These are phyloP conservation scores for Zoroaster sp. DNA, from an alignment of 53 echinoderm and acorn worm genomes.

Conservation along the genomic window DNA sequence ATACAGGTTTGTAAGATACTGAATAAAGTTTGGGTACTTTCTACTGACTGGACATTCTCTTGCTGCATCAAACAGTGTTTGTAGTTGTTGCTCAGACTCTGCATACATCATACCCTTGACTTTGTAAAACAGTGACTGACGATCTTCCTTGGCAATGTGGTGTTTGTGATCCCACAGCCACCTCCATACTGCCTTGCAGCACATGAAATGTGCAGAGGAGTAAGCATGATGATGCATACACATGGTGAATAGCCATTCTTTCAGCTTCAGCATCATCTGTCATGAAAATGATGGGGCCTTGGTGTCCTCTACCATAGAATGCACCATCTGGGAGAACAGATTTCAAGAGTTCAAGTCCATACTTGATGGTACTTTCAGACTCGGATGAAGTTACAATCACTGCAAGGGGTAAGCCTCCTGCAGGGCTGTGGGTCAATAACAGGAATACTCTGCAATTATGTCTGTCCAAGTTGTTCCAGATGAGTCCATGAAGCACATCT, in stretches of 20 bases:
- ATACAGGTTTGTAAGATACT: not conserved
- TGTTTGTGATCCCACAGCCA: too few relatives aligned
- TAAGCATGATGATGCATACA: too few relatives aligned
- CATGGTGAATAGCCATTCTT: too few relatives aligned
- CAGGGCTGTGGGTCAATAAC: constrained; percentile 52
- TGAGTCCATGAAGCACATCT: constrained; percentile 4
- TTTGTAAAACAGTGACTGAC: too few relatives aligned
- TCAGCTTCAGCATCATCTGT: constrained; percentile 12
- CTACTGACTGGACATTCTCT: not conserved
- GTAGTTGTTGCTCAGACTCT: not conserved
- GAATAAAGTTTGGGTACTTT: too few relatives aligned
- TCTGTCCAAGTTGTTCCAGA: not conserved
- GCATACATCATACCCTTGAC: constrained; percentile 33
- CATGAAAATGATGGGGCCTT: constrained; percentile 25
- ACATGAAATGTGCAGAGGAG: constrained; percentile 55
- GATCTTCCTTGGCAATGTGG: too few relatives aligned
- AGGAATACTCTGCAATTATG: constrained; percentile 47
- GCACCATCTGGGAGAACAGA: constrained; percentile 8
- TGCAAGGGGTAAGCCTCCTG: constrained; percentile 32
- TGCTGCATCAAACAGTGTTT: too few relatives aligned
- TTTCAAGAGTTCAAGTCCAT: constrained; percentile 25
- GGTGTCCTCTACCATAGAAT: constrained; percentile 23
- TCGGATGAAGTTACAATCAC: constrained; percentile 41
- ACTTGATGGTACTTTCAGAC: constrained; percentile 7
- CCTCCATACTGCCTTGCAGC: constrained; percentile 53